Conservation (phyloP, 2,797 vertebrate genomes). For the Enteromius radiatus region DNA sequence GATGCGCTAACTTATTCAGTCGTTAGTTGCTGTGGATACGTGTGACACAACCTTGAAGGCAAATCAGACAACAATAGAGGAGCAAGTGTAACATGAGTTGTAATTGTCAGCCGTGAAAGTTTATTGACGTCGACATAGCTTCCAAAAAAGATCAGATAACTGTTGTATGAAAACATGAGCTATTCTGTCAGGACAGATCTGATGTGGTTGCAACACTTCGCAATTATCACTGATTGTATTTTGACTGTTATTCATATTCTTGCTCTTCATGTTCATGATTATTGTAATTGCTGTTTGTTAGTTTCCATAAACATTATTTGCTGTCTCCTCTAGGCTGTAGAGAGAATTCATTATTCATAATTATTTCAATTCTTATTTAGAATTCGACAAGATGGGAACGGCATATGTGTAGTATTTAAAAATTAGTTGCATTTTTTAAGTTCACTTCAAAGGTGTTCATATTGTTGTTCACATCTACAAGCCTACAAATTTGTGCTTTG, state of each 20-base stretch:
- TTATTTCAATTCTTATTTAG: background rate
- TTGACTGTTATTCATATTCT: background rate
- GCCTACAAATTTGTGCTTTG: no score
- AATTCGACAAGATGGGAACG: background rate
- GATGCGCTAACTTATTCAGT: conserved; percentile 27
- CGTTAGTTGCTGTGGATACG: conserved; percentile 70
- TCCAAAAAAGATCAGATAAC: conserved; percentile 62
- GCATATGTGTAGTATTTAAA: background rate
- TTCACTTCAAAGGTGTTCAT: background rate
- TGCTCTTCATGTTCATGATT: conserved; percentile 30
- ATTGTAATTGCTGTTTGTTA: conserved; percentile 12
- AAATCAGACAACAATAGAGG: conserved; percentile 55
- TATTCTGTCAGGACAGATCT: conserved; percentile 6
- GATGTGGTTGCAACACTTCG: conserved; percentile 5
- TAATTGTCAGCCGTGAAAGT: conserved; percentile 66
- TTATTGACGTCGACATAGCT: conserved; percentile 72
- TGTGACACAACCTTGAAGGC: conserved; percentile 59
- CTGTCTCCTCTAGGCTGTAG: background rate
- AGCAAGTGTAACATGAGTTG: conserved; percentile 65
- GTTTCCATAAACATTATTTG: background rate
- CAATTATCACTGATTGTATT: conserved; percentile 22
- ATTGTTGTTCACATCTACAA: background rate
- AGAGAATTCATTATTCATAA: background rate
- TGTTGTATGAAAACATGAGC: conserved; percentile 28
- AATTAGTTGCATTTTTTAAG: background rate